phyloP scores from a whole-genome alignment of 2,113 vertebrate species.

The Tragelaphus strepsiceros region DNA sequence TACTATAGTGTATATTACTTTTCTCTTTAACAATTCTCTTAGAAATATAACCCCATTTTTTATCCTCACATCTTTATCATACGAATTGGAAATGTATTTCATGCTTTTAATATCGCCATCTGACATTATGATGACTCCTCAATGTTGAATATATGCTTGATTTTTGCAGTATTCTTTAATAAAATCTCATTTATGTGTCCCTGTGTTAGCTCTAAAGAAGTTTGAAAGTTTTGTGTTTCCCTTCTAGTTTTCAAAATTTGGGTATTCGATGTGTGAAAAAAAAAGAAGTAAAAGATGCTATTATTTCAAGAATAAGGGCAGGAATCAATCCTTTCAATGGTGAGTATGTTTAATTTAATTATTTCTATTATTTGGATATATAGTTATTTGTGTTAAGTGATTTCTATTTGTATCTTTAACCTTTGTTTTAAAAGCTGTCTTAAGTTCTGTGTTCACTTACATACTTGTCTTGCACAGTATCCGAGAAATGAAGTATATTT shows the following conservation, averaged over 20 bases:
- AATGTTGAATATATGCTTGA: not conserved
- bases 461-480: not conserved
- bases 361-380: slow-evolving; percentile 13
- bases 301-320: slow-evolving; percentile 88
- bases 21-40: not conserved
- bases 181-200: not conserved
- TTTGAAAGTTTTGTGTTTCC: slow-evolving; percentile 49
- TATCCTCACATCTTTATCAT: not conserved
- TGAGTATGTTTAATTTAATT: slow-evolving; percentile 76
- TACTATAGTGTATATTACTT: not conserved
- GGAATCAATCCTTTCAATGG: slow-evolving; percentile 96
- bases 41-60: not conserved
- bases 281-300: slow-evolving; percentile 94
- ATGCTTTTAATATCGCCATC: not conserved
- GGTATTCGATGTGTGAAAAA: slow-evolving; percentile 98
- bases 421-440: not conserved
- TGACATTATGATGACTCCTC: not conserved
- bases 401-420: slow-evolving; percentile 28
- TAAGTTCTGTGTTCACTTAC: slow-evolving; percentile 2
- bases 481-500: not conserved
- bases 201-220: not conserved
- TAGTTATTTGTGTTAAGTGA: not conserved
- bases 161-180: not conserved
- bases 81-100: not conserved
- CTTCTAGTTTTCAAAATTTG: slow-evolving; percentile 95